A percentile compares a stretch with the other conserved stretches of the same genome.
phyloP scores from a whole-genome alignment of 2,113 vertebrate genomes.

The Eudorcas thomsonii region DNA sequence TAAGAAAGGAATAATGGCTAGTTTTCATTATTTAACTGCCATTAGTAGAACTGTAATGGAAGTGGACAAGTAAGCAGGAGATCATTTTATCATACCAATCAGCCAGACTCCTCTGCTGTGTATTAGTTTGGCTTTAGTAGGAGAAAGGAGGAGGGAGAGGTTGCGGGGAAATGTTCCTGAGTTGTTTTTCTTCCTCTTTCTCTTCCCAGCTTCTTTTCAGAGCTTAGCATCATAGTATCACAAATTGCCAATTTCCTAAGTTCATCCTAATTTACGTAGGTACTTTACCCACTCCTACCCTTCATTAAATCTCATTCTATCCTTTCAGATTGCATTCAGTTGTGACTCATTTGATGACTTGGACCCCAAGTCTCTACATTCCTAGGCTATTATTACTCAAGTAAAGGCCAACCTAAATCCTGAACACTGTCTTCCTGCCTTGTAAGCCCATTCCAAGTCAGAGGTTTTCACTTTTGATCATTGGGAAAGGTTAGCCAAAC shows the following conservation, averaged over 20 bases:
- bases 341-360: conserved; percentile 24
- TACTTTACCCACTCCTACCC: not conserved
- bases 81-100: not conserved
- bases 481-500: conserved; percentile 4
- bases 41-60: not conserved
- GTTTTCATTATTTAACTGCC: conserved; percentile 20
- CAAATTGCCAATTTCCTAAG: not conserved
- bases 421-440: not conserved
- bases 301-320: not conserved
- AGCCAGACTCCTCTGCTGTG: not conserved
- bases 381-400: not conserved
- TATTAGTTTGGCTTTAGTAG: not conserved
- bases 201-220: not conserved
- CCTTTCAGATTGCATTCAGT: not conserved
- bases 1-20: not conserved
- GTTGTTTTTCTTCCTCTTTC: not conserved
- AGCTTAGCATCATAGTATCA: not conserved
- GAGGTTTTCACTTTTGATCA: not conserved
- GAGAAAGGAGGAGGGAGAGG: not conserved
- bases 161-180: not conserved
- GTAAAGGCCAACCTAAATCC: not conserved
- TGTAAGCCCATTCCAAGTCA: not conserved
- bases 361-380: not conserved
- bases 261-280: not conserved
- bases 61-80: not conserved